Conservation (phyloP, 2,888 invertebrate species). For the Noctua fimbriata region DNA sequence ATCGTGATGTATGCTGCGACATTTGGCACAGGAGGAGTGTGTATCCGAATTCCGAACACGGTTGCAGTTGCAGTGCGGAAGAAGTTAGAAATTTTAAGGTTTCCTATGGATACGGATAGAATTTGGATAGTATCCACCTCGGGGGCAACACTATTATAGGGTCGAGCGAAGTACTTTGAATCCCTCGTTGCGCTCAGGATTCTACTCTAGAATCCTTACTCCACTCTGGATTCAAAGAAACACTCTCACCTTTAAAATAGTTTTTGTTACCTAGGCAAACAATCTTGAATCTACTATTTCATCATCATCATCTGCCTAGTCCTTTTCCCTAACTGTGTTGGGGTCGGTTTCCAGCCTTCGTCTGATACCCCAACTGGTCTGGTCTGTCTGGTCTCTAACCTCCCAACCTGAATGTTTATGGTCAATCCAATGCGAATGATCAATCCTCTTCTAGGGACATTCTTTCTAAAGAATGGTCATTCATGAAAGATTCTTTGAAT, state of each 20-base stretch:
- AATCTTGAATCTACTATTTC: no score
- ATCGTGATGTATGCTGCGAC: conserved; percentile 71
- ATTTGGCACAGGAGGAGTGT: conserved; percentile 47
- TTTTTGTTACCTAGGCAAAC: no score
- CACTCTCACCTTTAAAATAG: no score
- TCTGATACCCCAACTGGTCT: not conserved
- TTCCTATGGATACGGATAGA: not conserved
- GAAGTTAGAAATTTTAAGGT: not conserved
- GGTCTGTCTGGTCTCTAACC: not conserved
- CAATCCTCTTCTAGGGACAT: not conserved
- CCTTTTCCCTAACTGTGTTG: no score
- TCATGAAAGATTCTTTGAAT: not conserved
- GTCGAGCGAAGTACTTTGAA: no score
- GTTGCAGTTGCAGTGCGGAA: conserved; percentile 8
- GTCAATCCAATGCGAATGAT: not conserved
- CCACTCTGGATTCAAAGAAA: no score
- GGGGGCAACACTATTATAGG: no score
- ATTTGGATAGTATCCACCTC: not conserved
- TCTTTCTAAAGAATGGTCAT: not conserved
- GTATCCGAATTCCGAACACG: conserved; percentile 47
- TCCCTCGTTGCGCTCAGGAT: no score
- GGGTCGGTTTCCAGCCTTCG: not conserved
- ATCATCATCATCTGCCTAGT: no score
- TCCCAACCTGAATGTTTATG: not conserved
- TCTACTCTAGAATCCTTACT: no score